Evolutionary conservation across 53 echinoderm and acorn worm genomes (phyloP), one percentile per base, ranked within the genome.

Genomic region (Paelopatides confundens): DNA sequence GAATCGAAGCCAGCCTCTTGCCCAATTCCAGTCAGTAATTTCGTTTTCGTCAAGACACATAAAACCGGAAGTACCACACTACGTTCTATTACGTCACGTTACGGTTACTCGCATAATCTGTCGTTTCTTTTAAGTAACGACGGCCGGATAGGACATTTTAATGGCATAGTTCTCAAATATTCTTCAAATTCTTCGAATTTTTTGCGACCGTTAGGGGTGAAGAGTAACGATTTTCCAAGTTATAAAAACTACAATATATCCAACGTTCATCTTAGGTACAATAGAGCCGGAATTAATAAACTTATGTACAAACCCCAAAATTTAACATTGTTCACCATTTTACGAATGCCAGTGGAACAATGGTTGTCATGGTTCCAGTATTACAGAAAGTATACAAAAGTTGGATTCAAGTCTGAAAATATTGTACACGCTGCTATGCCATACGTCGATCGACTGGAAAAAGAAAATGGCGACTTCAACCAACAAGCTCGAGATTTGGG

Each of bases 361-460:
- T 78, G 78, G 78, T 51, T 78, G 51, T 78, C 78, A 11, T 78
- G 78, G 78, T 78, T 78, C 31, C 78, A 78, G 78, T 78, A 78
- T 32, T 78, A 78, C 33, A 78, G 31, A 29, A 78, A 78, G n/a
- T 78, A 50, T 17, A 49, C 31, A 15, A 78, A 78, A 47, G 51
- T 78, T 8, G 78, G 78, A 27, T 78, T 30, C 29, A 51, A 18
- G 5, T 51, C 28, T 10, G 48, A 18, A 13, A 51, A 51, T 13
- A 51, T 78, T 30, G 17, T 52, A 11, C 29, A 51, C 15, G 78
- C 78, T 7, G 78, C 78, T 3, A 78, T 78, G 78, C 78, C 78
- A 4, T 78, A 78, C 53, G 51, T 78, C 78, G 33, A 78, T 4
- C 24, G 31, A 14, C 18, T 78, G 13, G 31, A 50, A 13, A 49